A percentile compares a stretch with the other conserved stretches of the same genome.
These are phyloP conservation scores for Drosophila kuntzei DNA, from an alignment of 2,888 invertebrate genomes.

Conservation along the genomic window DNA sequence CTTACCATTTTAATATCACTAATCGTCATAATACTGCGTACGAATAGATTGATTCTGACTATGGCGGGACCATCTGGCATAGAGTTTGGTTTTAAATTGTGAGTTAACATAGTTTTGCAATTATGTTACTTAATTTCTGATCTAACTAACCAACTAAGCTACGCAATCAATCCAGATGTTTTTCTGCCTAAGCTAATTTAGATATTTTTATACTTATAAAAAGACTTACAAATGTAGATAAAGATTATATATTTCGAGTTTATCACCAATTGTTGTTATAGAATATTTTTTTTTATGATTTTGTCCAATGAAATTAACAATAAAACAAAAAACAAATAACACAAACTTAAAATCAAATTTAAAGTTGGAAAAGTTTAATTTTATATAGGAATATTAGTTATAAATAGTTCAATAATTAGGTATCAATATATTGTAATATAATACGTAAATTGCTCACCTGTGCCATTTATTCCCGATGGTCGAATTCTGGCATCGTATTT, in stretches of 20 bases:
- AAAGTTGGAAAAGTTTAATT: conserved; percentile 4
- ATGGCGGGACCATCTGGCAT: conserved; percentile 96
- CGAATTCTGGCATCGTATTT: conserved; percentile 96
- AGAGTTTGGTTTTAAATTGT: conserved; percentile 81
- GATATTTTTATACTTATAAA: conserved; percentile 32
- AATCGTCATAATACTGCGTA: conserved; percentile 98
- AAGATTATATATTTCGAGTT: conserved; percentile 14
- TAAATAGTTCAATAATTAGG: conserved; percentile 6
- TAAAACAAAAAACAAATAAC: conserved; percentile 11
- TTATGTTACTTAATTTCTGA: conserved; percentile 51
- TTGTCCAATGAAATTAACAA: conserved; percentile 23
- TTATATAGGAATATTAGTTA: conserved; percentile 13
- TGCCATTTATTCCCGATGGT: conserved; percentile 96
- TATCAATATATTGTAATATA: background rate
- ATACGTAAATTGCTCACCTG: conserved; percentile 88
- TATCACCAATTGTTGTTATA: conserved; percentile 54
- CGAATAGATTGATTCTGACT: conserved; percentile 99
- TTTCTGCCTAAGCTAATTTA: conserved; percentile 37
- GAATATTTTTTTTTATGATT: conserved; percentile 27
- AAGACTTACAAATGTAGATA: conserved; percentile 46
- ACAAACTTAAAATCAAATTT: conserved; percentile 16
- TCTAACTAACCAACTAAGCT: conserved; percentile 57
- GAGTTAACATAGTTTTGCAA: conserved; percentile 49
- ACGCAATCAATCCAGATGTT: conserved; percentile 15
- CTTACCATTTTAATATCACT: conserved; percentile 99